phyloP scores from a whole-genome alignment of 1,140 invertebrate genomes.

The Bombus difficillimus region DNA sequence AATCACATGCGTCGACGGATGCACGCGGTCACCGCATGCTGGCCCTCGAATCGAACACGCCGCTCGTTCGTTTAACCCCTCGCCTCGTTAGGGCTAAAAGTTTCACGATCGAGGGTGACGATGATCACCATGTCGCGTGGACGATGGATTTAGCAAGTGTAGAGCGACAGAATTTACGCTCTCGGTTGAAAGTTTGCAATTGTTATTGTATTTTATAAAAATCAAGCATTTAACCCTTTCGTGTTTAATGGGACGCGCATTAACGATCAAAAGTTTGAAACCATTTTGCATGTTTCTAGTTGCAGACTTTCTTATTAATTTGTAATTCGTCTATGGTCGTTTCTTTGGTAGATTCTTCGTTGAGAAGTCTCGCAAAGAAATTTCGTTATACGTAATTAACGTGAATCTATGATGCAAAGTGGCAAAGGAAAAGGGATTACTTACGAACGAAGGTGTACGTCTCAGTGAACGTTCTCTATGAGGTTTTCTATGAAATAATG shows the following conservation, averaged over 20 bases:
- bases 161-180: not conserved
- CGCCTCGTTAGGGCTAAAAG: constrained; percentile 11
- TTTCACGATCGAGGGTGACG: not conserved
- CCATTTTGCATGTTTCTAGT: no score
- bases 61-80: constrained; percentile 27
- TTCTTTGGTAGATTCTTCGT: no score
- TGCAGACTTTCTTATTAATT: no score
- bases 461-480: not conserved
- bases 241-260: no score
- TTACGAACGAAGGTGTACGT: no score
- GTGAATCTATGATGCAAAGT: no score
- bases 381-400: no score
- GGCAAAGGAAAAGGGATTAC: no score
- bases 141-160: not conserved
- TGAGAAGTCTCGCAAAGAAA: no score
- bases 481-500: not conserved
- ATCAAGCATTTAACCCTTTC: no score
- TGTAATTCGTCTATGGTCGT: no score
- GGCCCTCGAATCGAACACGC: constrained; percentile 16
- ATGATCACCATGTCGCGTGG: not conserved
- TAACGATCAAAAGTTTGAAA: no score
- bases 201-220: not conserved
- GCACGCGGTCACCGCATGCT: constrained; percentile 13
- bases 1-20: constrained; percentile 51
- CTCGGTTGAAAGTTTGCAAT: not conserved